A percentile compares a stretch with the other conserved stretches of the same genome.
These are phyloP conservation scores for Balaeniceps rex DNA, from an alignment of 2,113 vertebrate genomes.

Conservation along the genomic window DNA sequence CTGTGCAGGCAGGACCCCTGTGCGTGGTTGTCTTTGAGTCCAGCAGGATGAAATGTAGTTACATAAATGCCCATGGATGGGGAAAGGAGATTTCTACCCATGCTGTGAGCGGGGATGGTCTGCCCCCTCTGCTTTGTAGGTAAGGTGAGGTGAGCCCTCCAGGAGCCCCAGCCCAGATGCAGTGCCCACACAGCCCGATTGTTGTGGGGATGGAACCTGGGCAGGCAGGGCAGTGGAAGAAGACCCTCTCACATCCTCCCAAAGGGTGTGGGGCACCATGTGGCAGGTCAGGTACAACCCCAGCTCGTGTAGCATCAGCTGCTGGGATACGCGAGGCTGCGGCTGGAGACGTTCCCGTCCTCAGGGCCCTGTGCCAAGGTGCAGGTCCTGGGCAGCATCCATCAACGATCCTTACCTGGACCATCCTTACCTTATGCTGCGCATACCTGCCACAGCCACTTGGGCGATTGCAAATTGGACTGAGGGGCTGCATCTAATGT, in stretches of 20 bases:
- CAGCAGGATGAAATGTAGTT: background rate
- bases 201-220: background rate
- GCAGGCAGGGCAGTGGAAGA: background rate
- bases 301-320: background rate
- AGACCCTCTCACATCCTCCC: accelerated
- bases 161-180: background rate
- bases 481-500: background rate
- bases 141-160: background rate
- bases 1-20: background rate
- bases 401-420: background rate
- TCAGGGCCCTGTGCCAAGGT: background rate
- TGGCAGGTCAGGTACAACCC: background rate
- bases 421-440: background rate
- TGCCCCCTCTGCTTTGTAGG: background rate
- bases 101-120: no score
- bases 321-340: accelerated
- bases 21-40: background rate
- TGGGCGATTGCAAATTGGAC: accelerated
- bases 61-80: background rate
- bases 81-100: background rate
- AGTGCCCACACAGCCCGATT: background rate
- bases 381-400: background rate
- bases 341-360: background rate
- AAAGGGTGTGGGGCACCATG: accelerated
- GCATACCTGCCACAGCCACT: background rate